Percentiles rank a stretch among this genome's conserved stretches.
Evolutionary conservation across 1,140 invertebrate genomes (phyloP).

Genomic region (Zaprionus davidi): DNA sequence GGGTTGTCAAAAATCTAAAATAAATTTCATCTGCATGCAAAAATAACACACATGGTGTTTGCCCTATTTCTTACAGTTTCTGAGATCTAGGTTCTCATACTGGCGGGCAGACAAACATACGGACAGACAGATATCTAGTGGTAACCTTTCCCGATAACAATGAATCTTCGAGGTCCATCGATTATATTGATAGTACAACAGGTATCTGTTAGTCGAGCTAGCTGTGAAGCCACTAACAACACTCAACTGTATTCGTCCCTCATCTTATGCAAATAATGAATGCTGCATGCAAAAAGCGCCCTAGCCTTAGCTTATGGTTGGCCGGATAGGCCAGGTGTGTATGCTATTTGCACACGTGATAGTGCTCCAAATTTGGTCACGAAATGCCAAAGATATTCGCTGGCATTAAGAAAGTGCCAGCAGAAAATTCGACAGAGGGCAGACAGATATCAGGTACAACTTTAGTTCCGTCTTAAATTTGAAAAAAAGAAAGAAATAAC

Average conservation of each 20-base stretch:
- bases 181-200: background rate
- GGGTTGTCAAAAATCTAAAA: too few relatives aligned
- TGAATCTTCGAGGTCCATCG: too few relatives aligned
- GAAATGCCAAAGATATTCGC: constrained; percentile 69
- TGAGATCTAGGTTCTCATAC: too few relatives aligned
- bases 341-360: constrained; percentile 65
- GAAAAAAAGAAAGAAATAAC: constrained; percentile 9
- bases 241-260: constrained; percentile 56
- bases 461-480: constrained; percentile 57
- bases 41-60: too few relatives aligned
- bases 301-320: constrained; percentile 41
- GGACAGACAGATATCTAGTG: background rate
- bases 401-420: constrained; percentile 58
- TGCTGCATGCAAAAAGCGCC: constrained; percentile 63
- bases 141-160: too few relatives aligned
- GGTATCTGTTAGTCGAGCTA: constrained; percentile 4
- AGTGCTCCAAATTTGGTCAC: constrained; percentile 74
- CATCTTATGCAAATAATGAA: constrained; percentile 79
- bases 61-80: too few relatives aligned
- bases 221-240: background rate
- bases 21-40: too few relatives aligned
- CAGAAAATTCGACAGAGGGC: background rate
- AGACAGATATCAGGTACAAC: constrained; percentile 10
- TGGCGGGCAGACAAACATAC: too few relatives aligned
- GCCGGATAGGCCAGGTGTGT: constrained; percentile 64